These are phyloP conservation scores for Aepyceros melampus DNA, from an alignment of 2,113 vertebrate genomes.

Conservation along the genomic window DNA sequence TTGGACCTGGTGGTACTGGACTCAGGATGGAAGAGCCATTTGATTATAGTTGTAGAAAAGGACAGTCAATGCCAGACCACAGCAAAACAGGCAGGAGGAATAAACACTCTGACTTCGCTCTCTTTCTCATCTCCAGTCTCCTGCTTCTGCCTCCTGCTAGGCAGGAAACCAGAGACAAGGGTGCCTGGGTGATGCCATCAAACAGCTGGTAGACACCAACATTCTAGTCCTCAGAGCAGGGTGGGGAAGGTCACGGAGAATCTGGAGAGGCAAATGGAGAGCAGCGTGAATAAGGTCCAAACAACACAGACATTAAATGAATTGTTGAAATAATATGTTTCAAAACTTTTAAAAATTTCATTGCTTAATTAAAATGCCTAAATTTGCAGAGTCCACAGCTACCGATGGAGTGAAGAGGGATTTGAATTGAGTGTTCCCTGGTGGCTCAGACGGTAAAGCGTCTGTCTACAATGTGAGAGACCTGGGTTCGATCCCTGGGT, in stretches of 20 bases:
- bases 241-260: not conserved
- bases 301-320: not conserved
- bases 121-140: not conserved
- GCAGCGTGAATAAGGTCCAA: not conserved
- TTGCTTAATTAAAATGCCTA: not conserved
- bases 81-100: not conserved
- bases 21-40: not conserved
- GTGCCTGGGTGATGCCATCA: not conserved
- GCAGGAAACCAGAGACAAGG: not conserved
- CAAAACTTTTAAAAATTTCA: not conserved
- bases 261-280: not conserved
- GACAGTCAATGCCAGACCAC: not conserved
- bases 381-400: not conserved
- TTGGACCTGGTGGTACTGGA: not conserved
- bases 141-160: not conserved
- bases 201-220: not conserved
- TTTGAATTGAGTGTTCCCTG: too few relatives aligned
- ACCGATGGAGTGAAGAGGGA: not conserved
- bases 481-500: too few relatives aligned
- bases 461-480: too few relatives aligned
- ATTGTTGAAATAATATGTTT: not conserved
- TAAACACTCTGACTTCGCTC: not conserved
- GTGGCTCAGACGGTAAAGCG: too few relatives aligned
- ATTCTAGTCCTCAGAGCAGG: not conserved
- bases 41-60: not conserved